These are phyloP conservation scores for Chromoteleia sp. DNA, from an alignment of 2,888 invertebrate genomes.

Conservation along the genomic window DNA sequence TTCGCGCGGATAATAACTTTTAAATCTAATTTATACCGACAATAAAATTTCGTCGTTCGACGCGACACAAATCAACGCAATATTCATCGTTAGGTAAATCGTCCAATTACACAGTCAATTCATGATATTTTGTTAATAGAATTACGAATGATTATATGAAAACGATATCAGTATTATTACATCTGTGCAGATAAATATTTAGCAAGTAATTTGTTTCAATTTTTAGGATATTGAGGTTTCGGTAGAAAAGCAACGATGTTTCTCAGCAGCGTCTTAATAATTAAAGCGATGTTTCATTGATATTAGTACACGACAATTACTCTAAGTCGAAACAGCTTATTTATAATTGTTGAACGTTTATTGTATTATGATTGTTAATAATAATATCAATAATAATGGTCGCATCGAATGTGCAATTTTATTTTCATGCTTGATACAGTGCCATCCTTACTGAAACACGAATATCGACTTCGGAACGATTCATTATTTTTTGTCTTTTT, in stretches of 20 bases:
- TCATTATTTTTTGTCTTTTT: background rate
- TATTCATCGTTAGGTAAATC: conserved; percentile 26
- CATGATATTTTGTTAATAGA: conserved; percentile 13
- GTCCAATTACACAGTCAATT: conserved; percentile 7
- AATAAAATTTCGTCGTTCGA: conserved; percentile 15
- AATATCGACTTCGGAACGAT: too few relatives aligned
- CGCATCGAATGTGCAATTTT: conserved; percentile 35
- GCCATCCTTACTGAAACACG: conserved; percentile 11
- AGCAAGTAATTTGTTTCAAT: conserved; percentile 44
- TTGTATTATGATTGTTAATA: conserved; percentile 68
- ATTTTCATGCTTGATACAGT: conserved; percentile 13
- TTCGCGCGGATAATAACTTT: background rate
- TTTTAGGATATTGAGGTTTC: conserved; percentile 32
- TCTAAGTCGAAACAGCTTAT: conserved; percentile 46
- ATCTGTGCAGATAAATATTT: conserved; percentile 21
- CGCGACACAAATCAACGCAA: conserved; percentile 1
- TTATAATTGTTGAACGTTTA: conserved; percentile 67
- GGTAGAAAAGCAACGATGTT: conserved; percentile 40
- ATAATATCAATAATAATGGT: conserved; percentile 55
- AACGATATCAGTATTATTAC: conserved; percentile 29
- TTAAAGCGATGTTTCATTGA: conserved; percentile 33
- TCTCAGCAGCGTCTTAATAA: conserved; percentile 31
- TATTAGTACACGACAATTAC: conserved; percentile 41
- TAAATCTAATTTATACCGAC: conserved; percentile 18
- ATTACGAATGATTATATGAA: background rate